Evolutionary conservation across 2,888 invertebrate species (phyloP).

Genomic region (Blastobasis lacticolella): DNA sequence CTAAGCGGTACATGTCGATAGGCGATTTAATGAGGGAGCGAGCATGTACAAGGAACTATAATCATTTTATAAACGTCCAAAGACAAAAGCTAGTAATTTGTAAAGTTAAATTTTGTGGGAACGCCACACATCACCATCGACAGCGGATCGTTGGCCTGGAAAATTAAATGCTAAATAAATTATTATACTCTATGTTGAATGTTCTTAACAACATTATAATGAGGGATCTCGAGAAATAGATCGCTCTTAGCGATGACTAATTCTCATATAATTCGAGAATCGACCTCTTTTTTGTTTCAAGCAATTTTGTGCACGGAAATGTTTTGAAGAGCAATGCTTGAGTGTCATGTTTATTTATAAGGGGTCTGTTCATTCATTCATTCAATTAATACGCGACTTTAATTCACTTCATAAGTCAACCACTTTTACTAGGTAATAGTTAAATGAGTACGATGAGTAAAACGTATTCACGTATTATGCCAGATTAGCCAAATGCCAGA

Average conservation of each 20-base stretch:
- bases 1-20: neutral
- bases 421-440: too few relatives aligned
- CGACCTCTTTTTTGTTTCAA: constrained; percentile 28
- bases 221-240: constrained; percentile 52
- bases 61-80: constrained; percentile 11
- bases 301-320: constrained; percentile 37
- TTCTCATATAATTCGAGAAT: constrained; percentile 40
- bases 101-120: constrained; percentile 40
- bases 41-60: constrained; percentile 4
- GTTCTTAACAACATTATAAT: constrained; percentile 66
- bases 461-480: too few relatives aligned
- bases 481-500: too few relatives aligned
- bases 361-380: too few relatives aligned
- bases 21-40: neutral
- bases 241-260: constrained; percentile 61
- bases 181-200: constrained; percentile 57
- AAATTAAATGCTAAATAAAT: constrained; percentile 72
- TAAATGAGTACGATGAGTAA: too few relatives aligned
- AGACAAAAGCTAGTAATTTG: constrained; percentile 38
- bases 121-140: constrained; percentile 38
- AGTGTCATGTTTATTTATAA: too few relatives aligned
- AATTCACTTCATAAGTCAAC: too few relatives aligned
- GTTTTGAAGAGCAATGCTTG: neutral
- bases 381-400: too few relatives aligned
- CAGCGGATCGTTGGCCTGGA: constrained; percentile 53